Base-by-base conservation (phyloP, 2,888 invertebrate genomes). In the Drosophila merina region DNA sequence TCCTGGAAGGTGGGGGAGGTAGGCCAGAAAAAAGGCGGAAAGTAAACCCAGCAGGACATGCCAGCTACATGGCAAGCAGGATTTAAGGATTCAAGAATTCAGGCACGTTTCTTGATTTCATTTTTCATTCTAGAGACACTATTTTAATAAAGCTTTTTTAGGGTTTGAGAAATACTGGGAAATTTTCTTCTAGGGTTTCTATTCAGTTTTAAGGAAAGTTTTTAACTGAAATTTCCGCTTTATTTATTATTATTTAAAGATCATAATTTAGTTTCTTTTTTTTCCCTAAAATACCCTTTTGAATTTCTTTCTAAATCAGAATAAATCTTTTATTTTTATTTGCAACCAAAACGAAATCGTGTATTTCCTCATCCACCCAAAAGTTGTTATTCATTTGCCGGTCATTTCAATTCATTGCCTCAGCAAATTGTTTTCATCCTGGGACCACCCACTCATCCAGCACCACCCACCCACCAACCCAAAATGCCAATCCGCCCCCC, bases 391-490 rank as follows among this genome's bases (percentile, higher is more conserved):
- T 54, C 64, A 54, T 51, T 40, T 40, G 55, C 54, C 57, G 40
- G 30, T 33, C 54, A 49, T 71, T 72, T 70, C 72, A 72, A 70
- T 70, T 70, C 70, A 70, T 70, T 70, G 72, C 70, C 63, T 63
- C 54, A 55, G 72, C 70, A 70, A 70, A 70, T 70, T 70, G 70
- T 70, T 70, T 70, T 71, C 50, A 45, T 31, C 70, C 67, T 12
- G 52, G 42, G 25, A 44, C 45, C 33, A 50, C 56, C 45, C 45
- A 36, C 12, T 5, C 40, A 7, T 1, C 45, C 28, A 50, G 33
- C 36, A 5, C 33, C 40, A 48, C 44, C 9, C 57, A 26, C 9
- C 47, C 69, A 52, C 9, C 47, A 58, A 52, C 47, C 20, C 31
- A 33, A 1, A 31, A 20, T 12, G 5, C 28, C 28, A 6, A 1